Percentiles rank a stretch among this genome's conserved stretches.
Evolutionary conservation across 2,797 vertebrate species (phyloP).

Genomic region (Rhabdomys pumilio): DNA sequence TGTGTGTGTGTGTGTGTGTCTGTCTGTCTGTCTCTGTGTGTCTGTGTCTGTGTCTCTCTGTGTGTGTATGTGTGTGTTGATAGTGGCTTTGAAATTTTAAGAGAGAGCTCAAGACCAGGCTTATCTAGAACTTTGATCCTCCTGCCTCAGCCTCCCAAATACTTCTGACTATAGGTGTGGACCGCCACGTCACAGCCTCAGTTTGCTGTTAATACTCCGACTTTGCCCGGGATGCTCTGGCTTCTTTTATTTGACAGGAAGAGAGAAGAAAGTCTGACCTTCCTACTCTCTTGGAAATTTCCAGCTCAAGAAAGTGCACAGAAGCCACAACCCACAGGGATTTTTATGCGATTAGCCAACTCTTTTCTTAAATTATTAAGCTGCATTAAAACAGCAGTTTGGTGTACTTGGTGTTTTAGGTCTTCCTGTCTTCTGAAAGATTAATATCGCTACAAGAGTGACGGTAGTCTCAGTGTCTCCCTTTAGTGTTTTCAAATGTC

Average conservation of each 20-base stretch:
- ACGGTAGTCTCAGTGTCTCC: constrained; percentile 74
- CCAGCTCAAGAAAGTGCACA: constrained; percentile 48
- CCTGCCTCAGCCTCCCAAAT: background rate
- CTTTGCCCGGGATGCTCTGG: constrained; percentile 57
- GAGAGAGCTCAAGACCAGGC: background rate
- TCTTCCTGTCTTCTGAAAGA: constrained; percentile 89
- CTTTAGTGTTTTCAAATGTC: constrained; percentile 76
- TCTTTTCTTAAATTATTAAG: constrained; percentile 89
- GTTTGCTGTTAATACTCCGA: constrained; percentile 47
- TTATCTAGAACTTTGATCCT: background rate
- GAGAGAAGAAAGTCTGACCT: constrained; percentile 14
- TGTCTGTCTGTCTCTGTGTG: too few species aligned
- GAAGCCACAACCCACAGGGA: constrained; percentile 61
- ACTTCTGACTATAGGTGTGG: background rate
- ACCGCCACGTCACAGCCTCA: background rate
- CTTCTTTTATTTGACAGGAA: constrained; percentile 59
- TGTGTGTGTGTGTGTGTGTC: background rate
- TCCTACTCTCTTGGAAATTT: constrained; percentile 78
- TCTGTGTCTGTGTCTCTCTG: background rate
- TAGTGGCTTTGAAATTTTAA: constrained; percentile 1
- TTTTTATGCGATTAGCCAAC: constrained; percentile 73
- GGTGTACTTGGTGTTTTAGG: constrained; percentile 83
- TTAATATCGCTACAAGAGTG: constrained; percentile 87
- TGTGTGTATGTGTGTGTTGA: background rate
- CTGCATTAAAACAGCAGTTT: constrained; percentile 87